A percentile compares a stretch with the other conserved stretches of the same genome.
phyloP scores from a whole-genome alignment of 2,113 vertebrate genomes.

The Pollachius pollachius region DNA sequence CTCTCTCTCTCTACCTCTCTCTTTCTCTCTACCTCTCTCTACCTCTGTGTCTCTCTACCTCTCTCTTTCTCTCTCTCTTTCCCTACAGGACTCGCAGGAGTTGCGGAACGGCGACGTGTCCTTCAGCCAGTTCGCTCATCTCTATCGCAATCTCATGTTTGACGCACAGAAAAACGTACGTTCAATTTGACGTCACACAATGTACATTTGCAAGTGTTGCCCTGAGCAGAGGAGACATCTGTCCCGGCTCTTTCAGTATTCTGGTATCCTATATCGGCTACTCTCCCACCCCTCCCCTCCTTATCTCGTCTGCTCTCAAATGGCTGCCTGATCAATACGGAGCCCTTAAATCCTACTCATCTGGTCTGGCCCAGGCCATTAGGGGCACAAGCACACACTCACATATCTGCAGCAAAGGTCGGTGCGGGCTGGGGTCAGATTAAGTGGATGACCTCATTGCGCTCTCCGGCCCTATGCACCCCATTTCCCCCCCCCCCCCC shows the following conservation, averaged over 20 bases:
- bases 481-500: background rate
- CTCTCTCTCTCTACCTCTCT: background rate
- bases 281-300: conserved; percentile 27
- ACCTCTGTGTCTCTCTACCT: background rate
- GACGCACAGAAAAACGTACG: conserved; percentile 92
- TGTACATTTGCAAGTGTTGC: background rate
- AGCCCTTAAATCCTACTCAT: conserved; percentile 62
- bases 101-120: conserved; percentile 90
- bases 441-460: conserved; percentile 58
- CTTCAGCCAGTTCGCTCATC: conserved; percentile 91
- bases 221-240: too few species aligned
- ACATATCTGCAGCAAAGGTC: conserved; percentile 11
- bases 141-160: conserved; percentile 96
- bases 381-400: conserved; percentile 28
- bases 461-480: conserved; percentile 2
- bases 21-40: background rate
- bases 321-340: conserved; percentile 72
- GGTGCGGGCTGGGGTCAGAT: conserved; percentile 42
- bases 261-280: too few species aligned
- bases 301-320: conserved; percentile 65
- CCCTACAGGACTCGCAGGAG: conserved; percentile 83
- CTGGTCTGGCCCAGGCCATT: conserved; percentile 66
- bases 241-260: too few species aligned
- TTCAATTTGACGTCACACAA: conserved; percentile 1
- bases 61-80: background rate